These are phyloP conservation scores for Ctenosaura bakeri DNA, from an alignment of 2,797 vertebrate genomes.

Conservation along the genomic window DNA sequence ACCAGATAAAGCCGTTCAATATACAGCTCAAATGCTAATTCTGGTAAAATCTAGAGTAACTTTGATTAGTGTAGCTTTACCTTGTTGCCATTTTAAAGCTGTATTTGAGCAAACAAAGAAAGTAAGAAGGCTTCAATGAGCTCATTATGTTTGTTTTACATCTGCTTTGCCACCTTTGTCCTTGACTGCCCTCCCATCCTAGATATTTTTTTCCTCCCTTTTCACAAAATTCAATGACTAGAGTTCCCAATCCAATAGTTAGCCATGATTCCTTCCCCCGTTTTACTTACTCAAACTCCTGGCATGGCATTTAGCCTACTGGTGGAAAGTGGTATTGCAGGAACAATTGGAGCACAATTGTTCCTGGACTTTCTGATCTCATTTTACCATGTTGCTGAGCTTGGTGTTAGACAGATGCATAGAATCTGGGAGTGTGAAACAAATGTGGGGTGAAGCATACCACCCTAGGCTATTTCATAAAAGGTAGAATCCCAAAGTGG, in stretches of 20 bases:
- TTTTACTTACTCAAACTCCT: neutral
- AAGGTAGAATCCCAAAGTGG: slow-evolving; percentile 61
- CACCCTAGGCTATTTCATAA: neutral
- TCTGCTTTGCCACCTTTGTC: neutral
- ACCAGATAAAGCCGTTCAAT: too few relatives aligned
- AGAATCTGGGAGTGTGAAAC: neutral
- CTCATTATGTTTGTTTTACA: neutral
- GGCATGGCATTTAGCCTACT: neutral
- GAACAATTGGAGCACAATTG: too few relatives aligned
- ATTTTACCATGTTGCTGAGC: neutral
- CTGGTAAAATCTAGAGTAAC: too few relatives aligned
- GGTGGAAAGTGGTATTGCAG: neutral
- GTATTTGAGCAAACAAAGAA: neutral
- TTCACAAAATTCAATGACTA: neutral
- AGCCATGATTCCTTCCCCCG: neutral
- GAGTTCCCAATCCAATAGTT: neutral
- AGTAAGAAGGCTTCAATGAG: neutral
- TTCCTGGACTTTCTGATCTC: neutral
- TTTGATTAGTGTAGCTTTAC: neutral
- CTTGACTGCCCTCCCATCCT: neutral
- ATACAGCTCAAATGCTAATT: too few relatives aligned
- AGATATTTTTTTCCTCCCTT: neutral
- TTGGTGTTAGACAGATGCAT: neutral
- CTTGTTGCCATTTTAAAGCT: neutral
- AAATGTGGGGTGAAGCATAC: neutral